Evolutionary conservation across 2,797 vertebrate species (phyloP), one percentile per base, ranked within the genome.

Genomic region (Acanthurus tractus): DNA sequence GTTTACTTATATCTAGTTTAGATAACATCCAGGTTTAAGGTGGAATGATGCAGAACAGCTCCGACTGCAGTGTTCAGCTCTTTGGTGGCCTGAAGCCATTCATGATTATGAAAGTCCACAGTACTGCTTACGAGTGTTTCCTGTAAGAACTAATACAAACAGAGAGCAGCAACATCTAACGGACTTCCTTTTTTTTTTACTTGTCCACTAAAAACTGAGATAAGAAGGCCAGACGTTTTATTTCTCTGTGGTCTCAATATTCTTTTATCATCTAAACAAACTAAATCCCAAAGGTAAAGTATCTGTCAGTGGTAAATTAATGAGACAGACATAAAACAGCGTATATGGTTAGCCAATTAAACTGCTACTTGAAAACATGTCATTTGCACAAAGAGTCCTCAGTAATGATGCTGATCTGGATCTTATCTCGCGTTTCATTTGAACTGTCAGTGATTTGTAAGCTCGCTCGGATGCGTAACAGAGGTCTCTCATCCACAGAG

Each of bases 81-180:
- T 63, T 76, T 48, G 49, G 79, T 74, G 82, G 70, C 69, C 68
- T 76, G 59, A 56, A 48, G 13, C 54, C 49, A 54, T 81, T 63
- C 54, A 56, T 25, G 42, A 75, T 82, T 74, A 83, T 67, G 70
- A 83, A 87, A 84, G 57, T 40, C 45, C 18, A 45, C 0, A 6
- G 63, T 76, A 55, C 45, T 44, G 59, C 53, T 46, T 45, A 54
- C 14, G 29, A 56, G 34, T 1, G 22, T 80, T 86, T 91, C 76
- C 76, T 73, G 77, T 54, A 64, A 77, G 48, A 81, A 61, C 73
- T 48, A 80, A 88, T 81, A 86, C 63, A 88, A 89, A 82, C 69
- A 80, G 45, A 73, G 34, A 13, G 0, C 53, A 67, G 17, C 44
- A 68, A 54, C 13, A 63, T 63, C 64, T 12, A 78, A 59, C 23